Base-by-base conservation (phyloP, 2,888 invertebrate species). In the Calliscelio sp. region DNA sequence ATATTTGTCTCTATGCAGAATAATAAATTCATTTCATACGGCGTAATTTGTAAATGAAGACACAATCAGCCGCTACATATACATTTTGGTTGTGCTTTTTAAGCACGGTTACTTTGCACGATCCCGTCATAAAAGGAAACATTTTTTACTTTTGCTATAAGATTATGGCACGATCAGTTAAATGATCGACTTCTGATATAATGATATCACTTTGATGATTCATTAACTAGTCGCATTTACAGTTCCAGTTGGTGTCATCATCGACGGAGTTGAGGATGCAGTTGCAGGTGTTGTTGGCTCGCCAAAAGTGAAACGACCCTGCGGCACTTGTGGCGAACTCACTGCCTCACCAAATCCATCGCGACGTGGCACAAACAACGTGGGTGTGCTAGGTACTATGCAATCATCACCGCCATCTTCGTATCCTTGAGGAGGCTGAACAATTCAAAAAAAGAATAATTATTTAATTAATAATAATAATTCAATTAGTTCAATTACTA, bases 341-440 rank as follows among this genome's bases (percentile, higher is more conserved):
- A 98, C 97, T 53, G 98, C 98, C 92, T 98, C 97, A 44, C 97
- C 97, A 93, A 97, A 97, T 70, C 97, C 97, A 92, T 98, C 98
- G 82, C 97, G 94, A 81, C 97, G 94, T 3, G 97, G 97, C 53
- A 97, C 96, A 90, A 96, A 97, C 25, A 98, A 94, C 3, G 98
- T 97, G 18, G 98, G 97, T 11, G 98, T 98, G 78, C 97, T 97
- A 16, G 98, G 98, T 35, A 98, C 98, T 87, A 98, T 98, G 88
- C 97, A 94, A 86, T 96, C 96, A 90, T 96, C 96, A 14, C 95
- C 95, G 11, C 95, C 95, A 87, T 96, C 96, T 90, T 95, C 96
- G 81, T 94, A 94, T 35, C 94, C 94, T 85, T 94, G 94, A 49
- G 94, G 94, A 8, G 93, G 93, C 81, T 81, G 55, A 28, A 28